A percentile compares a stretch with the other conserved stretches of the same genome.
Evolutionary conservation across 1,140 invertebrate species (phyloP).

Genomic region (Spodoptera frugiperda): DNA sequence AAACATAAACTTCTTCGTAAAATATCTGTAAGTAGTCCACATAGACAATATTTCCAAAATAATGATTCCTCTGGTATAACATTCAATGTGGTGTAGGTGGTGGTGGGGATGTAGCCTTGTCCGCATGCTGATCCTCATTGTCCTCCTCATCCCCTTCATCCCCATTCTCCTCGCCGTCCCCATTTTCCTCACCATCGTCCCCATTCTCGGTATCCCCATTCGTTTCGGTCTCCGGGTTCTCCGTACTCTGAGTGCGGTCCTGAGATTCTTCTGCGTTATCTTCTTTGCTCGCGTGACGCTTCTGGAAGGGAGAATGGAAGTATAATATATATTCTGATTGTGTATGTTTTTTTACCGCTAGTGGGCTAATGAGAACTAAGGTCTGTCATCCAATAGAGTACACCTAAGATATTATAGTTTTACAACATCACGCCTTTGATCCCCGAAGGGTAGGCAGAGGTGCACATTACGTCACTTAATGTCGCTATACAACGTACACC

Average conservation of each 20-base stretch:
- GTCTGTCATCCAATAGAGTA: too few relatives aligned
- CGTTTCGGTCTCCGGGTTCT: constrained; percentile 53
- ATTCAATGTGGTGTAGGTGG: constrained; percentile 54
- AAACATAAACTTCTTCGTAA: too few relatives aligned
- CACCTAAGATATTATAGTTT: too few relatives aligned
- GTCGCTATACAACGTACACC: too few relatives aligned
- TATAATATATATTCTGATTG: too few relatives aligned
- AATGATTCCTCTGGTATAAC: not conserved
- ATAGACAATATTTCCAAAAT: not conserved
- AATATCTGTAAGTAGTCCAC: not conserved
- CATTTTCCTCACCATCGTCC: constrained; percentile 60
- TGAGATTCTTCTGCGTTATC: constrained; percentile 55
- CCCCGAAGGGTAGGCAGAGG: too few relatives aligned
- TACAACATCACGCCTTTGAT: too few relatives aligned
- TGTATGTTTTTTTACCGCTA: too few relatives aligned
- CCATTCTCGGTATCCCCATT: constrained; percentile 51
- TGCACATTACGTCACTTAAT: too few relatives aligned
- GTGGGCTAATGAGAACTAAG: too few relatives aligned
- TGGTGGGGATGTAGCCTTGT: constrained; percentile 77
- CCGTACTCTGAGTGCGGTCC: constrained; percentile 43
- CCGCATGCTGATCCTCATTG: constrained; percentile 58
- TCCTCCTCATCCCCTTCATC: constrained; percentile 51
- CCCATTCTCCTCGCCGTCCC: constrained; percentile 55
- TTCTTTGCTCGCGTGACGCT: constrained; percentile 73
- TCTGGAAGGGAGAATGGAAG: constrained; percentile 59